Percentiles rank a stretch among this genome's conserved stretches.
These are phyloP conservation scores for Dinothrombium tinctorium DNA, from an alignment of 1,140 invertebrate species.

Conservation along the genomic window DNA sequence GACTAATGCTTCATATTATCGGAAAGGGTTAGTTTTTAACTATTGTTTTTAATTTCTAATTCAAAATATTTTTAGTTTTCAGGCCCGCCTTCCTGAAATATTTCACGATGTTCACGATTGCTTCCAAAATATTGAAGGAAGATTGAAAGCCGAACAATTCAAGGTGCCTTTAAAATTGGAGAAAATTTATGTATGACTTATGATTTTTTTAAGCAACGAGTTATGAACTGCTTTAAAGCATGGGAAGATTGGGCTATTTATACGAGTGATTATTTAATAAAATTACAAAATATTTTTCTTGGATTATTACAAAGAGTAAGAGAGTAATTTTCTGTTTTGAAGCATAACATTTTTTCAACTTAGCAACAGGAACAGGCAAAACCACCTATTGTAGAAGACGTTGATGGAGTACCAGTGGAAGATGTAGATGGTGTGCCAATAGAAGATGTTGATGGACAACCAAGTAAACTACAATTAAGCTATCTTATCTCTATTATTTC, in stretches of 20 bases:
- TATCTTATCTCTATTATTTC: no score
- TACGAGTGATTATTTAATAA: conserved; percentile 71
- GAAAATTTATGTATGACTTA: conserved; percentile 4
- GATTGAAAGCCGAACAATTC: conserved; percentile 84
- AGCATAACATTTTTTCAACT: neutral
- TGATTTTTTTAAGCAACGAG: conserved; percentile 38
- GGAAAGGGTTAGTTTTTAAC: conserved; percentile 43
- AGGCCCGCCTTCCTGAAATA: conserved; percentile 57
- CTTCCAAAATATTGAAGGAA: conserved; percentile 51
- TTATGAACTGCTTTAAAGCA: conserved; percentile 76
- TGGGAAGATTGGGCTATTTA: conserved; percentile 98
- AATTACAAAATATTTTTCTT: conserved; percentile 70
- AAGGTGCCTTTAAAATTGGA: conserved; percentile 28
- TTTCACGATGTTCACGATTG: conserved; percentile 56
- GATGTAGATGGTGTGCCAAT: conserved; percentile 61
- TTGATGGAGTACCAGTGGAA: conserved; percentile 26
- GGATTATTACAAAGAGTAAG: conserved; percentile 29
- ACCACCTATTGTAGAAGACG: conserved; percentile 11
- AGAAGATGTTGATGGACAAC: conserved; percentile 20
- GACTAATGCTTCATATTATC: conserved; percentile 84
- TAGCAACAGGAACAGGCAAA: neutral
- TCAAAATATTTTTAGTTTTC: conserved; percentile 63
- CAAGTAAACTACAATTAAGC: neutral
- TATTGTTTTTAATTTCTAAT: neutral
- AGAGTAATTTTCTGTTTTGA: neutral